Conservation (phyloP, 1,140 invertebrate species). For the Akabosia matsudoensis region DNA sequence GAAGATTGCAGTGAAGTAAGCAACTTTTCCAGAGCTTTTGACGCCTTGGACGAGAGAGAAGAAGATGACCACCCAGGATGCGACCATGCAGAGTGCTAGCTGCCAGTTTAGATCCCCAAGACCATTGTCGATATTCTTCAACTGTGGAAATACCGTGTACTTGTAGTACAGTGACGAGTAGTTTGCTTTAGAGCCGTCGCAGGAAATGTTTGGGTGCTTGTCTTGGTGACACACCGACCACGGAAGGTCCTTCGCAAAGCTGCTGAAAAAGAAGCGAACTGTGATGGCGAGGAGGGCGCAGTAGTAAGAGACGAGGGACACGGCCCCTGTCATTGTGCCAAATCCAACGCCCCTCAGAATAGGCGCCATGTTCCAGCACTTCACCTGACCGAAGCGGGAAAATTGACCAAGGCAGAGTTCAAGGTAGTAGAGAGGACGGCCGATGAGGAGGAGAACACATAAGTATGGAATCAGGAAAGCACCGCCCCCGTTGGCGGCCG, state of each 20-base stretch:
- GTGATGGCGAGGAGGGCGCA: constrained; percentile 48
- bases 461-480: constrained; percentile 59
- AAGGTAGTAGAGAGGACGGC: constrained; percentile 56
- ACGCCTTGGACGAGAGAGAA: constrained; percentile 74
- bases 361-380: constrained; percentile 62
- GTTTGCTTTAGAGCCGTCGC: background rate
- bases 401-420: constrained; percentile 56
- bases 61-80: constrained; percentile 73
- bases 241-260: constrained; percentile 48
- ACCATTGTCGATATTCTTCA: constrained; percentile 63
- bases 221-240: constrained; percentile 49
- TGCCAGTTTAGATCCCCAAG: constrained; percentile 73
- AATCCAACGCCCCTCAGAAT: constrained; percentile 57
- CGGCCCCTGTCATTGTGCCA: background rate
- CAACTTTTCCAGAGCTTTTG: constrained; percentile 69
- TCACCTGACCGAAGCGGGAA: constrained; percentile 58
- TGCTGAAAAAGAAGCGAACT: constrained; percentile 50
- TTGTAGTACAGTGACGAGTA: background rate
- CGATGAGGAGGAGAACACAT: constrained; percentile 58
- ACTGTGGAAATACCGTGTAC: background rate
- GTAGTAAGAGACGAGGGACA: background rate
- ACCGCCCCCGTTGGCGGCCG: constrained; percentile 54
- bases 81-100: constrained; percentile 67
- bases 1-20: constrained; percentile 71
- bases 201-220: background rate